Base-by-base conservation (phyloP, 2,797 vertebrate species). In the Serranus cabrilla region DNA sequence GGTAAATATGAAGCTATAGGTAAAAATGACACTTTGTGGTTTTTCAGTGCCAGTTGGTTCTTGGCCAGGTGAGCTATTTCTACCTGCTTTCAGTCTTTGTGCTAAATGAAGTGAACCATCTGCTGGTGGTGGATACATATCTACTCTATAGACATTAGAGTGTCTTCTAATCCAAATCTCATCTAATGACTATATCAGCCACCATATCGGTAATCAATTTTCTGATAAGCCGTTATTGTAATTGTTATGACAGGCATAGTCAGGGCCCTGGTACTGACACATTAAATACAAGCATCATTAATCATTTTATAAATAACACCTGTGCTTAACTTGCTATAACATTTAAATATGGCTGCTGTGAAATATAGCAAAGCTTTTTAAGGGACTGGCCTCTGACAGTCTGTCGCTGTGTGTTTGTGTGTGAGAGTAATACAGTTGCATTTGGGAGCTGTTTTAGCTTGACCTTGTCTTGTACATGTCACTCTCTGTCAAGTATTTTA, bases 361-460 rank as follows among this genome's bases (percentile, higher is more conserved):
- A 34, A 8, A 34, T 34, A 34, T 9, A 7, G 16, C 0, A 1
- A 51, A 52, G 27, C 58, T 11, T 17, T 14, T 39, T n/a, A 11
- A 20, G 11, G 58, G 16, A n/a, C n/a, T n/a, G n/a, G n/a, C n/a
- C n/a, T 43, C 12, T 1, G 43, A 6, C 42, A 27, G 45, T 60
- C 17, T 2, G 45, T 10, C 49, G 13, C 5, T 46, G 31, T 54
- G 14, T 66, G 45, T 27, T 1, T 31, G 60, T 9, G 40, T 17
- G 18, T 43, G 34, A 7, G 34, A 7, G 14, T 59, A 42, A 14
- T 27, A 27, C 27, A 42, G 14, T 18, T 25, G 16, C 11, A 1
- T 51, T 23, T 14, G 55, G 23, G 50, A 34, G 62, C 66, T 71
- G 18, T 61, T 56, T 71, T n/a, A 45, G 18, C 37, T 43, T 71